A percentile compares a stretch with the other conserved stretches of the same genome.
phyloP scores from a whole-genome alignment of 2,797 vertebrate genomes.

The Tenualosa ilisha region DNA sequence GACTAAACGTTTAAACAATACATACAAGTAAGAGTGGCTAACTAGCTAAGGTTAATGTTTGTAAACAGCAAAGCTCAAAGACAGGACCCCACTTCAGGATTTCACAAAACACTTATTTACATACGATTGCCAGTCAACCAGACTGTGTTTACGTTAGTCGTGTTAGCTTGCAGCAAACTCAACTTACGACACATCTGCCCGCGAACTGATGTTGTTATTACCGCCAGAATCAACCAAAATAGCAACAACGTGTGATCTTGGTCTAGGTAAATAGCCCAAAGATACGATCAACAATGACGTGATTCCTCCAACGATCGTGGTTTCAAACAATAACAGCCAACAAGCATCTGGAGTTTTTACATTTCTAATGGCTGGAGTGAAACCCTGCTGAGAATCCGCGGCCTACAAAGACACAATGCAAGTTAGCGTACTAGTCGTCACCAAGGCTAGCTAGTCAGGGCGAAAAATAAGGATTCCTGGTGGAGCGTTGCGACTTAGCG shows the following conservation, averaged over 20 bases:
- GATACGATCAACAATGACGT: constrained; percentile 31
- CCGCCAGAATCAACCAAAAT: constrained; percentile 61
- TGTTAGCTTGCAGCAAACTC: constrained; percentile 37
- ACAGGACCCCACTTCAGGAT: background rate
- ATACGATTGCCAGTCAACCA: background rate
- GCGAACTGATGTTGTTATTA: constrained; percentile 66
- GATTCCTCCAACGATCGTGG: constrained; percentile 30
- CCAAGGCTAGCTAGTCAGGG: constrained; percentile 61
- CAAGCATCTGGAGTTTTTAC: constrained; percentile 36
- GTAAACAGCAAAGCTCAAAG: constrained; percentile 2
- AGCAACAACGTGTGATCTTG: constrained; percentile 64
- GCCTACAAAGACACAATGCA: constrained; percentile 75
- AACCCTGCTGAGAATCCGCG: constrained; percentile 62
- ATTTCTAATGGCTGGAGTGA: constrained; percentile 38
- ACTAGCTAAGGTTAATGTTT: background rate
- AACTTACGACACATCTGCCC: constrained; percentile 58
- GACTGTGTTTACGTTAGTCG: constrained; percentile 49
- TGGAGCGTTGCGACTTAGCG: constrained; percentile 22
- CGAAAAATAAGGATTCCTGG: constrained; percentile 57
- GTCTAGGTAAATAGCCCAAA: constrained; percentile 51
- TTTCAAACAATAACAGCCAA: constrained; percentile 47
- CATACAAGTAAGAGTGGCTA: background rate
- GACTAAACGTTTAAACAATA: background rate
- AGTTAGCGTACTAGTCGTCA: constrained; percentile 66
- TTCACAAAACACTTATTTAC: constrained; percentile 11